Evolutionary conservation across 2,797 vertebrate genomes (phyloP), one percentile per base, ranked within the genome.

Genomic region (Siniperca obscura): DNA sequence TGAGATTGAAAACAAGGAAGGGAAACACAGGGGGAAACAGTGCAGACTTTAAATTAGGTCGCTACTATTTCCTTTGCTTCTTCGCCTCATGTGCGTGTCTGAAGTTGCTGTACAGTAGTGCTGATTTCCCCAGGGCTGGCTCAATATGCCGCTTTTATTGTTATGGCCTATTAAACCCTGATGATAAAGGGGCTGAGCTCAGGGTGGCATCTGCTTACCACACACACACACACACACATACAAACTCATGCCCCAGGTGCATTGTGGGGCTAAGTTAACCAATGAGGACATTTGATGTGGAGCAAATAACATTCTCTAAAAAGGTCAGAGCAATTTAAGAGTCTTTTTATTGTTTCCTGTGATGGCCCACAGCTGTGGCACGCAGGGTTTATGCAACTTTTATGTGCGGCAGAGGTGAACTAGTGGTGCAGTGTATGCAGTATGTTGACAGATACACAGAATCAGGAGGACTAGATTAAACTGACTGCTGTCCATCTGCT

Each of bases 241-340:
- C 38, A 22, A 2, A 34, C 62, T 70, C 68, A 36, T 68, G 66
- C 92, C 92, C 84, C 91, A 92, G 88, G 91, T 94, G 86, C 76
- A 70, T 36, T 53, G 25, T 86, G 85, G 85, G 66, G 65, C 84
- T 80, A 87, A 90, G 87, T 91, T 90, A 92, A 89, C 88, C 90
- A 86, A 87, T 82, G 78, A 92, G 76, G 86, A 78, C 83, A 87
- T 88, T 90, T 91, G 91, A 83, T 85, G 78, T 14, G 66, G 78
- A 86, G 84, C 89, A 90, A 91, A 93, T 92, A 93, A 89, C 83
- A 66, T 89, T 94, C 85, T 89, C 78, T 84, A 83, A 91, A 93
- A 94, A 94, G 93, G 93, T 95, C 92, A 94, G 83, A 94, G 91
- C 90, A 89, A 94, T 95, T 94, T 88, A 87, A 85, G 89, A 91